Evolutionary conservation across 2,888 invertebrate species (phyloP).

Genomic region (Eudasyphora cyanicolor): DNA sequence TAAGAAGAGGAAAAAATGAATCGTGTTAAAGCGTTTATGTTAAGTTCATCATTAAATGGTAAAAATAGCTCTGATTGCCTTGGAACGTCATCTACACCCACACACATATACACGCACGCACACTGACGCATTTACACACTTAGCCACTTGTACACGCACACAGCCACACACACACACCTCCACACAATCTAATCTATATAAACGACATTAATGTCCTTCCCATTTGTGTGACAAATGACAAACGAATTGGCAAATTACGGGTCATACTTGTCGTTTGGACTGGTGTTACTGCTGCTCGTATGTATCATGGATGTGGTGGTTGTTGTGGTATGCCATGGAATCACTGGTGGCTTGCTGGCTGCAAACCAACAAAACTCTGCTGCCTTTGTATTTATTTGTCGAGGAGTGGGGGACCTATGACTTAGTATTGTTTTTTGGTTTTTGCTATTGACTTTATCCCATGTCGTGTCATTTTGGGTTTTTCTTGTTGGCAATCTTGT

Average conservation of each 20-base stretch:
- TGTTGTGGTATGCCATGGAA: not conserved
- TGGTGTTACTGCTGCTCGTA: not conserved
- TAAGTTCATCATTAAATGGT: not conserved
- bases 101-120: not conserved
- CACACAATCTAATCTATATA: slow-evolving; percentile 67
- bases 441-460: not conserved
- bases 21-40: slow-evolving; percentile 17
- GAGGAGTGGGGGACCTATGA: too few species aligned
- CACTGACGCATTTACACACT: not conserved
- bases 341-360: not conserved
- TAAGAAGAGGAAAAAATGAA: not conserved
- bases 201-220: slow-evolving; percentile 70
- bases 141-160: not conserved
- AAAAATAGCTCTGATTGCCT: slow-evolving; percentile 3
- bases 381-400: not conserved
- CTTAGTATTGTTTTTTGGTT: not conserved
- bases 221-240: slow-evolving; percentile 72
- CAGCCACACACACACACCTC: not conserved
- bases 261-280: slow-evolving; percentile 28
- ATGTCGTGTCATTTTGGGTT: not conserved
- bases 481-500: not conserved
- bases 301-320: not conserved
- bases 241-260: slow-evolving; percentile 72
- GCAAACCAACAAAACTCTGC: not conserved
- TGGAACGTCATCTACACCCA: slow-evolving; percentile 5